phyloP scores from a whole-genome alignment of 2,113 vertebrate genomes.

The Oreocharis arfaki region DNA sequence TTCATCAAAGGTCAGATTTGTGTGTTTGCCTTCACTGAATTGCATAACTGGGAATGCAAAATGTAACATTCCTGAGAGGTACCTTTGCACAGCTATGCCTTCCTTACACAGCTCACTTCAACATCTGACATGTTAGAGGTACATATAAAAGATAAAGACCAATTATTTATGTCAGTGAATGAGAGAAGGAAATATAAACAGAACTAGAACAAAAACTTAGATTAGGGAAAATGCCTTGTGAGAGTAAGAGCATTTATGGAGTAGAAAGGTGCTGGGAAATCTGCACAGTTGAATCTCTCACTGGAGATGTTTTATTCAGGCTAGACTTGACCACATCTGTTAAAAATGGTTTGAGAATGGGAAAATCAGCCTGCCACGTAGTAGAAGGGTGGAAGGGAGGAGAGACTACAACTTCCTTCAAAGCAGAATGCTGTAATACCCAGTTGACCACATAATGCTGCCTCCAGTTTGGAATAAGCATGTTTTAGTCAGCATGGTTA shows the following conservation, averaged over 20 bases:
- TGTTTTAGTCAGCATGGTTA: neutral
- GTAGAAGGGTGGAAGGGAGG: slow-evolving; percentile 36
- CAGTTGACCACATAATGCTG: slow-evolving; percentile 18
- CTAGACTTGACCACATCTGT: slow-evolving; percentile 46
- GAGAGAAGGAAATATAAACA: neutral
- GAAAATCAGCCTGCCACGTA: slow-evolving; percentile 21
- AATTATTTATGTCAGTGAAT: neutral
- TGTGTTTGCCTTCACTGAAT: neutral
- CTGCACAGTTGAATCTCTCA: neutral
- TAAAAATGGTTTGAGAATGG: slow-evolving; percentile 9
- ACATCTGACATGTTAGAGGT: neutral
- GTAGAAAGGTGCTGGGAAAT: slow-evolving; percentile 10
- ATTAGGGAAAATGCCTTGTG: neutral
- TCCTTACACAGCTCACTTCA: neutral
- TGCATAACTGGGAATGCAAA: neutral
- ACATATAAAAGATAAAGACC: neutral
- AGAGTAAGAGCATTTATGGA: neutral
- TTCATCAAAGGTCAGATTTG: neutral
- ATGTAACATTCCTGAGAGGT: neutral
- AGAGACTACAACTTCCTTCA: slow-evolving; percentile 42
- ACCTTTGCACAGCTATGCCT: neutral
- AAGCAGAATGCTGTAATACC: slow-evolving; percentile 6
- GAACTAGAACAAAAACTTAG: neutral
- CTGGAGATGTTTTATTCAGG: slow-evolving; percentile 12
- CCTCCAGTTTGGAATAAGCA: slow-evolving; percentile 7